A percentile compares a stretch with the other conserved stretches of the same genome.
These are phyloP conservation scores for Leptinotarsa rubiginosa DNA, from an alignment of 2,888 invertebrate genomes.

Conservation along the genomic window DNA sequence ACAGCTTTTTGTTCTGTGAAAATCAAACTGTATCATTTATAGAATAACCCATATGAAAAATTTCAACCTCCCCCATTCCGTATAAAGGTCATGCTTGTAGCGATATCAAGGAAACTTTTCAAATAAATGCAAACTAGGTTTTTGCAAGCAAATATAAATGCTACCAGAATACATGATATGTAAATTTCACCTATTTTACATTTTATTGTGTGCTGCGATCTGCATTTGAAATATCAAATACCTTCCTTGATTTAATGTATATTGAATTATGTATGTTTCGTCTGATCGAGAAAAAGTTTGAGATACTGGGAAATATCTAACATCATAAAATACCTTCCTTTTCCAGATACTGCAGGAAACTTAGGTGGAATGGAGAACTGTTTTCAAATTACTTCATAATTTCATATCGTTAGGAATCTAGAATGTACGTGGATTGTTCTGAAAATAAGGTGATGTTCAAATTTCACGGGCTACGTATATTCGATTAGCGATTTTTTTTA, in stretches of 20 bases:
- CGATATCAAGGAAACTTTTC: slow-evolving; percentile 43
- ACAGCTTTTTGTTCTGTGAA: too few relatives aligned
- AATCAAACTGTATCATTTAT: background rate
- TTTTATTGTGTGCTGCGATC: slow-evolving; percentile 45
- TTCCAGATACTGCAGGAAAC: background rate
- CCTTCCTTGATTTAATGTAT: slow-evolving; percentile 30
- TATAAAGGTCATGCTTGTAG: slow-evolving; percentile 43
- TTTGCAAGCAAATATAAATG: slow-evolving; percentile 45
- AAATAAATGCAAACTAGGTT: slow-evolving; percentile 48
- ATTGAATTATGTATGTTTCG: slow-evolving; percentile 19
- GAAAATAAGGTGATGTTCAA: too few relatives aligned
- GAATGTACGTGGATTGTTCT: too few relatives aligned
- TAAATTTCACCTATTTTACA: slow-evolving; percentile 46
- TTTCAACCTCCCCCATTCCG: background rate
- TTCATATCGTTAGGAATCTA: too few relatives aligned
- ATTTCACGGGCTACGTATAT: too few relatives aligned
- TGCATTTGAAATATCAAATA: slow-evolving; percentile 44
- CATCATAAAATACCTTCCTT: slow-evolving; percentile 5
- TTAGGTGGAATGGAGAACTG: background rate
- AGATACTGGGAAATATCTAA: slow-evolving; percentile 18
- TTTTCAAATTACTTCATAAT: too few relatives aligned
- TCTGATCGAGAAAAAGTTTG: slow-evolving; percentile 16
- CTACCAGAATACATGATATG: slow-evolving; percentile 40
- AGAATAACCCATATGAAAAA: background rate
- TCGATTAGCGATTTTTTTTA: too few relatives aligned